Evolutionary conservation across 1,140 invertebrate genomes (phyloP).

Genomic region (Drosophila varians): DNA sequence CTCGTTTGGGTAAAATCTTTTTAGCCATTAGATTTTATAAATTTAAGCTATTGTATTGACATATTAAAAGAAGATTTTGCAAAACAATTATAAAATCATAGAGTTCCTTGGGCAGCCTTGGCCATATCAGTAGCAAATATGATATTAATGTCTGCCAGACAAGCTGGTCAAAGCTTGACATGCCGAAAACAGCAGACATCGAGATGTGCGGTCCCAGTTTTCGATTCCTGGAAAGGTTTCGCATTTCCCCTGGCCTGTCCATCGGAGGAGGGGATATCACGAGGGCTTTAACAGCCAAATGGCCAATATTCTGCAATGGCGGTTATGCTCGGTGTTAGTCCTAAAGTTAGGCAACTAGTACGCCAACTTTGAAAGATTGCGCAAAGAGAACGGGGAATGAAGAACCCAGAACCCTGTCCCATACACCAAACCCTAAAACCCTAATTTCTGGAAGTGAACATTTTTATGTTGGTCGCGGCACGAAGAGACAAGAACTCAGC

Average conservation of each 20-base stretch:
- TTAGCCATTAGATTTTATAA: not conserved
- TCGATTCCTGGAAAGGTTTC: slow-evolving; percentile 41
- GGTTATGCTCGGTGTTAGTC: slow-evolving; percentile 27
- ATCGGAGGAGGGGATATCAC: not conserved
- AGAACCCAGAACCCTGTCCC: not conserved
- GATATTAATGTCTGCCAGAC: slow-evolving; percentile 27
- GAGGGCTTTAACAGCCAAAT: not conserved
- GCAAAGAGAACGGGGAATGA: not conserved
- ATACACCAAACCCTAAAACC: not conserved
- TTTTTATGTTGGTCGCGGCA: slow-evolving; percentile 34
- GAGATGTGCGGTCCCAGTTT: slow-evolving; percentile 38
- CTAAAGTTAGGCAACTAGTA: slow-evolving; percentile 22
- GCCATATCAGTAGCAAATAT: not conserved
- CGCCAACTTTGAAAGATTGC: slow-evolving; percentile 10
- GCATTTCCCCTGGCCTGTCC: not conserved
- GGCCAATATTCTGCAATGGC: slow-evolving; percentile 37
- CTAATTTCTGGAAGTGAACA: slow-evolving; percentile 35
- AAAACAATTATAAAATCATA: not conserved
- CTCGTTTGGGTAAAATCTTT: not conserved
- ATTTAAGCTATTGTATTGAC: not conserved
- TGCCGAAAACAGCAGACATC: slow-evolving; percentile 9
- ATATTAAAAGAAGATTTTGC: not conserved
- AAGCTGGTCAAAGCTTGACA: slow-evolving; percentile 11
- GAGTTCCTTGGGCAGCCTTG: not conserved
- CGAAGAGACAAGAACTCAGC: slow-evolving; percentile 36